These are phyloP conservation scores for Notamacropus eugenii DNA, from an alignment of 2,797 vertebrate genomes.

Conservation along the genomic window DNA sequence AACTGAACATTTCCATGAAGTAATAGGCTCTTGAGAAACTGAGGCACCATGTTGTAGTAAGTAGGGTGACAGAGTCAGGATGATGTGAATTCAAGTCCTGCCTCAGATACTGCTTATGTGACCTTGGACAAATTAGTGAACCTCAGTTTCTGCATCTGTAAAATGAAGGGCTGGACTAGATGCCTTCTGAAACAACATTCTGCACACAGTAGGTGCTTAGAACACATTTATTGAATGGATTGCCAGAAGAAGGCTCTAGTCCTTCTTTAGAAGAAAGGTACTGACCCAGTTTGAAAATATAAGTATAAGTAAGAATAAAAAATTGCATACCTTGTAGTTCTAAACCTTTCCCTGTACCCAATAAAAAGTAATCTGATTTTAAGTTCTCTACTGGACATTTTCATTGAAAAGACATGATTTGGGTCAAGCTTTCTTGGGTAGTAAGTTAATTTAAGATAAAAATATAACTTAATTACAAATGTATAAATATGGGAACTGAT, in stretches of 20 bases:
- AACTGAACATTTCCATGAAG: not conserved
- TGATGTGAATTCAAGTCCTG: not conserved
- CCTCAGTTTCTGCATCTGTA: not conserved
- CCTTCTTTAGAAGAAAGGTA: not conserved
- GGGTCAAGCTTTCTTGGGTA: constrained; percentile 76
- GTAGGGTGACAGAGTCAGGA: not conserved
- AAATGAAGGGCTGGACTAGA: not conserved
- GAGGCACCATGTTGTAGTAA: not conserved
- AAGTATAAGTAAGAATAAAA: not conserved
- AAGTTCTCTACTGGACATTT: constrained; percentile 68
- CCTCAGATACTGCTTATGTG: not conserved
- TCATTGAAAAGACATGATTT: constrained; percentile 69
- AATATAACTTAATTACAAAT: constrained; percentile 73
- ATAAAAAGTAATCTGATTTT: constrained; percentile 20
- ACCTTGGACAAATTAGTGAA: not conserved
- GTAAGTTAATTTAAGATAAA: constrained; percentile 66
- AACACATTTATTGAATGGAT: not conserved
- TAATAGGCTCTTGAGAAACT: not conserved
- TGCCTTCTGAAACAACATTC: not conserved
- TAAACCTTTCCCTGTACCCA: not conserved
- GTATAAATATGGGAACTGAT: constrained; percentile 78
- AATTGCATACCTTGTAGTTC: not conserved
- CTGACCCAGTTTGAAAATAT: not conserved
- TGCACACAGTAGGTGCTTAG: not conserved
- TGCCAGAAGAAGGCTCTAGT: not conserved